Percentiles rank a stretch among this genome's conserved stretches.
Evolutionary conservation across 2,113 vertebrate species (phyloP).

Genomic region (Neogobius melanostomus): DNA sequence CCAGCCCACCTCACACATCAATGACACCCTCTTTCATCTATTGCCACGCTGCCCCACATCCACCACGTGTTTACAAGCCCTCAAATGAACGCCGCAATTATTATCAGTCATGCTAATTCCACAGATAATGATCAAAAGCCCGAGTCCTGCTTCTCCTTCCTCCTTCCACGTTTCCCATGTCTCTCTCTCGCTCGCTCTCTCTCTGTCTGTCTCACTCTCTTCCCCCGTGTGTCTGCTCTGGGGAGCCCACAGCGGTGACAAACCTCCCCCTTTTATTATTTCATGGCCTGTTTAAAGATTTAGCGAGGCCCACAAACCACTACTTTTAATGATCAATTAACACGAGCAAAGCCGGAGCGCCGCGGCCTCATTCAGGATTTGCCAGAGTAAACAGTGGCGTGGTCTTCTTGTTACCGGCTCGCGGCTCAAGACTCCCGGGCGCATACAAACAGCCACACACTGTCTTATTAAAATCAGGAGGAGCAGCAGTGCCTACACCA

Average conservation of each 20-base stretch:
- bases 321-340: constrained; percentile 85
- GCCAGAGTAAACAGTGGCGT: constrained; percentile 74
- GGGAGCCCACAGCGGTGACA: constrained; percentile 68
- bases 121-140: constrained; percentile 78
- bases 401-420: constrained; percentile 69
- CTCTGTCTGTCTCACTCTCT: neutral
- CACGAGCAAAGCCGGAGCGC: constrained; percentile 70
- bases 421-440: constrained; percentile 52
- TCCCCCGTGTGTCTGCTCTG: constrained; percentile 53
- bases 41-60: constrained; percentile 50
- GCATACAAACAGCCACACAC: constrained; percentile 52
- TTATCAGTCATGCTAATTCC: constrained; percentile 77
- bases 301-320: constrained; percentile 76
- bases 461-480: constrained; percentile 76
- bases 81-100: constrained; percentile 74
- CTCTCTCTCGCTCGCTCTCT: neutral
- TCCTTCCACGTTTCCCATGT: constrained; percentile 31
- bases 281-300: constrained; percentile 83
- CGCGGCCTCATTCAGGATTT: constrained; percentile 69
- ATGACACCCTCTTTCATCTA: constrained; percentile 71
- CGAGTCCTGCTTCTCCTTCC: constrained; percentile 53
- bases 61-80: constrained; percentile 68
- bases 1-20: constrained; percentile 67
- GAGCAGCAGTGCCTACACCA: constrained; percentile 64
- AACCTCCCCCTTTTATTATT: constrained; percentile 76